Evolutionary conservation across 1,140 invertebrate genomes (phyloP), one percentile per base, ranked within the genome.

Genomic region (Phymastichus coffea): DNA sequence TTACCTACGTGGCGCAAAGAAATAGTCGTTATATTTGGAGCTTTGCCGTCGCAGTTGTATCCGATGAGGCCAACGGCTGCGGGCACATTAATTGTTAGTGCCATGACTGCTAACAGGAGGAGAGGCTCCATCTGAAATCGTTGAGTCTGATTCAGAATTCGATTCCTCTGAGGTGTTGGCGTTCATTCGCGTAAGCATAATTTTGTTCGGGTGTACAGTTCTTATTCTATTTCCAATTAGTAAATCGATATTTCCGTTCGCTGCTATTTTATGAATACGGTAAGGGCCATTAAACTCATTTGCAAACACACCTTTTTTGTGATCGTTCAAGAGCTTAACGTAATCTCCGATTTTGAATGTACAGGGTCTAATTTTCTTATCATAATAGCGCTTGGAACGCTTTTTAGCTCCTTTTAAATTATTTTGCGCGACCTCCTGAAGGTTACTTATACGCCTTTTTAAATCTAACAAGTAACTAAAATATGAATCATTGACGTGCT

Each of bases 281-380:
- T 28, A 40, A 2, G 49, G 47, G 2, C 57, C 57, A 0, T 12
- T 22, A 19, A n/a, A 53, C 26, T 33, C 8, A 22, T 51, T 15
- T 0, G 4, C 23, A 2, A 60, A 33, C 2, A 4, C 26, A 12
- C 38, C 37, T 33, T 43, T 19, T 15, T 43, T 41, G 2, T 9
- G 30, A 1, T 44, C 57, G 4, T 1, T 43, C 6, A 53, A 25
- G 0, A 53, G 22, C 12, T 20, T 7, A 6, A 53, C 57, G 6
- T 37, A n/a, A 25, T 60, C 48, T 20, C 57, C 57, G 8, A 60
- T 19, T 43, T 60, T 28, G n/a, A 53, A 52, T 9, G 2, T 15
- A 9, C 15, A 19, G 0, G 26, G 25, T n/a, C 53, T 51, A 2
- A 44, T 19, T 2, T 53, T 41, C 12, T 25, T 28, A 30, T 60